Percentiles rank a stretch among this genome's conserved stretches.
These are phyloP conservation scores for Plebejus anna DNA, from an alignment of 2,888 invertebrate species.

Conservation along the genomic window DNA sequence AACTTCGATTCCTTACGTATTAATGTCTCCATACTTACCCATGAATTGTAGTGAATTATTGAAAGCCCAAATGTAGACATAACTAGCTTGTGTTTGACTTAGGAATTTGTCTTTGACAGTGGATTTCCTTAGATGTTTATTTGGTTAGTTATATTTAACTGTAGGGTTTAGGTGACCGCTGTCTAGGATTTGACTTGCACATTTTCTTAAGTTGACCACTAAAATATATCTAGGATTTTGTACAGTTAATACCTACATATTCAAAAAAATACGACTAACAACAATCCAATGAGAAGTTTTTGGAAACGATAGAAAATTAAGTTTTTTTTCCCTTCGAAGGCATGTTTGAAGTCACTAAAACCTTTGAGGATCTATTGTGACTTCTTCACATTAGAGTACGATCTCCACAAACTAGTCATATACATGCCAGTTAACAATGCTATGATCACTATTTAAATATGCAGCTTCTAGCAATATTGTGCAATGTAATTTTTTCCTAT, in stretches of 20 bases:
- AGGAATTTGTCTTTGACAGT: background rate
- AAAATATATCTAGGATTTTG: too few species aligned
- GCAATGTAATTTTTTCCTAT: background rate
- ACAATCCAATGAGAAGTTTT: background rate
- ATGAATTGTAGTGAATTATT: constrained; percentile 78
- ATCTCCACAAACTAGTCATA: too few species aligned
- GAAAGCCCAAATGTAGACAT: constrained; percentile 76
- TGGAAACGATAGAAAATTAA: background rate
- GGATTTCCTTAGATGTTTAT: constrained; percentile 14
- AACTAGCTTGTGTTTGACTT: constrained; percentile 43
- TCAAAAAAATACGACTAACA: too few species aligned
- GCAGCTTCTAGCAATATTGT: background rate
- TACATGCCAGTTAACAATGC: too few species aligned
- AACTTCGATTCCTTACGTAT: constrained; percentile 35
- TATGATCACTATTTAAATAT: too few species aligned
- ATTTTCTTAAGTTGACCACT: background rate
- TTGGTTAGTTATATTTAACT: background rate
- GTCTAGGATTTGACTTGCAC: background rate
- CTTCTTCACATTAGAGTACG: too few species aligned
- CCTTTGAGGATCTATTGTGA: too few species aligned
- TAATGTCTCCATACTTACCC: constrained; percentile 69
- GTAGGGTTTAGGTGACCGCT: background rate
- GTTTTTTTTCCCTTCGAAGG: too few species aligned
- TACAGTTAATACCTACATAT: background rate
- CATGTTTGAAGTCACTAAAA: too few species aligned